phyloP scores from a whole-genome alignment of 1,140 invertebrate species.

The Drosophila guanche region DNA sequence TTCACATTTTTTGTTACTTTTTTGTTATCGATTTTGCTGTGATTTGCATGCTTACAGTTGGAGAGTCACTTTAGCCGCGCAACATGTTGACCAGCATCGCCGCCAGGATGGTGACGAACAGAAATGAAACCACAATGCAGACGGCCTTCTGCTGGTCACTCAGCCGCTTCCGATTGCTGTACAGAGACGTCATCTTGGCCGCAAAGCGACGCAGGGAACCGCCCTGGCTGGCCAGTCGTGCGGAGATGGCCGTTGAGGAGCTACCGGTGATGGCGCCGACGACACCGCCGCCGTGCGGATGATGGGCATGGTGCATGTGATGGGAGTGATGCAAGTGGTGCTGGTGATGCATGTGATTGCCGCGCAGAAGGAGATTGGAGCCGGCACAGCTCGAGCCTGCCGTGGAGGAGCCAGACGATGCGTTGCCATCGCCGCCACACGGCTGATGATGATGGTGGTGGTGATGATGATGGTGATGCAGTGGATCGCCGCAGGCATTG shows the following conservation, averaged over 20 bases:
- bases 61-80: slow-evolving; percentile 40
- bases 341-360: slow-evolving; percentile 59
- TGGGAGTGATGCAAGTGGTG: slow-evolving; percentile 73
- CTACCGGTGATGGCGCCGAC: slow-evolving; percentile 13
- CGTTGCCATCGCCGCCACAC: slow-evolving; percentile 18
- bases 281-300: slow-evolving; percentile 43
- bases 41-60: neutral
- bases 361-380: slow-evolving; percentile 31
- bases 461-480: slow-evolving; percentile 79
- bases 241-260: slow-evolving; percentile 23
- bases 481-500: slow-evolving; percentile 71
- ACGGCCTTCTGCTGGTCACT: slow-evolving; percentile 81
- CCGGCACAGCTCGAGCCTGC: slow-evolving; percentile 7
- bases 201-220: slow-evolving; percentile 55
- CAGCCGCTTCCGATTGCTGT: slow-evolving; percentile 75
- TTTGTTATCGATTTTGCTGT: neutral
- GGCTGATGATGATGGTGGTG: slow-evolving; percentile 75
- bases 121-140: slow-evolving; percentile 77
- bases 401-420: slow-evolving; percentile 3
- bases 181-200: slow-evolving; percentile 62
- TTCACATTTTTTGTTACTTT: neutral
- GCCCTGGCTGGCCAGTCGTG: slow-evolving; percentile 36
- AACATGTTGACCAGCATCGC: slow-evolving; percentile 79
- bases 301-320: slow-evolving; percentile 69
- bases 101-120: slow-evolving; percentile 76